Evolutionary conservation across 2,797 vertebrate species (phyloP), one percentile per base, ranked within the genome.

Genomic region (Pipistrellus kuhlii): DNA sequence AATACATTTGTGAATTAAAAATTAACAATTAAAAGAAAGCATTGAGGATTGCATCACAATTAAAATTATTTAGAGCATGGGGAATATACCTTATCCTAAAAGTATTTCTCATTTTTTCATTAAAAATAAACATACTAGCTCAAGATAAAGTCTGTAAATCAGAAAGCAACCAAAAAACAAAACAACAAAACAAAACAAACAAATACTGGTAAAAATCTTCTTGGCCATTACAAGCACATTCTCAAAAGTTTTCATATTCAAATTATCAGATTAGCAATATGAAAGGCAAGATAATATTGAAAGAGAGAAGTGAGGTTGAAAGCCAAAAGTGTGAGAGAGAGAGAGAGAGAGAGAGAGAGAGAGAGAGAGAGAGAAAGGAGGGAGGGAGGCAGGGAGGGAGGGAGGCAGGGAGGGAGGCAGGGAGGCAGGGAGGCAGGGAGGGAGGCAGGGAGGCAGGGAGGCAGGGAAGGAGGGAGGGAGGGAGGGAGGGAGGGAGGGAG

Each of bases 41-140:
- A 95, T 23, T 23, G 68, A 91, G 38, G 71, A 69, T 92, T 88
- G 68, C 38, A 96, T 83, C 71, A 90, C 72, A 97, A 88, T 88
- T 89, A 96, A 92, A 97, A 80, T 95, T 68, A 95, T 48, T 94
- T 82, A 86, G 38, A 41, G 38, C 66, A 76, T 78, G 59, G 69
- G n/a, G 35, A 88, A 88, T 88, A 78, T 71, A 91, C 21, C 13
- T 72, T 91, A 17, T 92, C 48, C 30, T 92, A 88, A 57, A 11
- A 85, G 30, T 71, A 71, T 94, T 87, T 94, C 81, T 71, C 20
- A 11, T 80, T 73, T 90, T 90, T 66, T 32, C 90, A 85, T 14
- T 85, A 85, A 78, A 77, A 95, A 90, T 88, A 80, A 92, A 94
- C 71, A 85, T 73, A 12, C 15, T 41, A 51, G 35, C 35, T 87